Base-by-base conservation (phyloP, 2,113 vertebrate species). In the Nycticorax nycticorax region DNA sequence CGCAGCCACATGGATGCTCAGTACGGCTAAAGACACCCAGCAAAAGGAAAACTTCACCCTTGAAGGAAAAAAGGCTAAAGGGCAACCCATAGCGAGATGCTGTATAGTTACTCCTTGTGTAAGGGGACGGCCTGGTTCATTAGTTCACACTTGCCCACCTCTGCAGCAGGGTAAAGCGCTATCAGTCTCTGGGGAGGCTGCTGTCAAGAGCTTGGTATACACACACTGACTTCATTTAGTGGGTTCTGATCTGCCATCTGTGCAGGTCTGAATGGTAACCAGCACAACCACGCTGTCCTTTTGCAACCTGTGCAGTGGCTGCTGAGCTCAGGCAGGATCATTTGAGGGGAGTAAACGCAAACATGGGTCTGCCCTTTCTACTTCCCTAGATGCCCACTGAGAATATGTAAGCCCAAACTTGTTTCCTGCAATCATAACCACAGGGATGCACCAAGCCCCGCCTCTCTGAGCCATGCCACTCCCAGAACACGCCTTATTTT, bases 1-100 rank as follows among this genome's bases (percentile, higher is more conserved):
- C 26, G 48, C 56, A 47, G 28, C 15, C 57, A 21, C 11, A 22
- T 0, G 0, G 48, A 39, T 17, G 22, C 7, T 53, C 45, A 8
- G 1, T 8, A 45, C 0, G 1, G 62, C 55, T 41, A 16, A 90
- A 43, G 63, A 83, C 9, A 47, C 28, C 10, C 7, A 45, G 41
- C 5, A 50, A 52, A 43, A 68, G 9, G 8, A 72, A 73, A 48
- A 55, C 15, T 41, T 67, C 24, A 35, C 76, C 32, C 60, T 50
- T 24, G n/a, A 53, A 72, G n/a, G n/a, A 72, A 47, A 62, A n/a
- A 26, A 18, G 20, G 20, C 30, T 63, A 41, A 50, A 95, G 32
- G 33, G 11, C 24, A 75, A 12, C 4, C 6, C 9, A 3, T 4
- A 4, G 9, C 2, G 8, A 74, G n/a, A 33, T 0, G 1, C 35